Base-by-base conservation (phyloP, 2,888 invertebrate genomes). In the Andricus quercusramuli region DNA sequence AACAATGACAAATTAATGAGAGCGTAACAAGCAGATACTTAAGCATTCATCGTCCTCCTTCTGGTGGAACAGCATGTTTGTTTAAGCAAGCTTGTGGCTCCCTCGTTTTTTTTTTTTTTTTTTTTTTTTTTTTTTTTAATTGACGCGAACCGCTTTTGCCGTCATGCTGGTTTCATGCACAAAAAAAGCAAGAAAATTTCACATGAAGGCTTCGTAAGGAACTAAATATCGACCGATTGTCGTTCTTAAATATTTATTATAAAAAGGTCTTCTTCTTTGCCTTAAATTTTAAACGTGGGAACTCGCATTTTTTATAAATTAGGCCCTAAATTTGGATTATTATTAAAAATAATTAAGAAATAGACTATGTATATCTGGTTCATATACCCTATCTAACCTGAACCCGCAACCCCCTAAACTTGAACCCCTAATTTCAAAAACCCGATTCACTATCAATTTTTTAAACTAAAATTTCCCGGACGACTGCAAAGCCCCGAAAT, bases 71-170 rank as follows among this genome's bases (percentile, higher is more conserved):
- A 82, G 74, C 82, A 85, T 89, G 88, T 88, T 89, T 88, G 88
- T 88, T 88, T 88, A 85, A 89, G 87, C 87, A 88, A 89, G 87
- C 86, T 84, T 81, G 80, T 84, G 85, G 86, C 85, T 87, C 84
- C 37, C 37, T 37, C 37, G 8, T 37, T 37, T 37, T 37, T 37
- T 37, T 77, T 79, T 67, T 80, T 82, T 80, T 80, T 81, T 84
- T 82, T 86, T 84, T 83, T 83, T 80, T 82, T 80, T 80, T 82
- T 84, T 82, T 79, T 86, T 85, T 83, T 83, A 87, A 87, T 86
- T 86, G 85, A 87, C 86, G 70, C 84, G 83, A 77, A 87, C 87
- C 85, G 86, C 87, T 87, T 84, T 85, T 89, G 87, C 83, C 86
- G 85, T 88, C 87, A 85, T 84, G 84, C 86, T 83, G 85, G 86